Conservation (phyloP, 2,113 vertebrate genomes). For the Syngnathus scovelli region DNA sequence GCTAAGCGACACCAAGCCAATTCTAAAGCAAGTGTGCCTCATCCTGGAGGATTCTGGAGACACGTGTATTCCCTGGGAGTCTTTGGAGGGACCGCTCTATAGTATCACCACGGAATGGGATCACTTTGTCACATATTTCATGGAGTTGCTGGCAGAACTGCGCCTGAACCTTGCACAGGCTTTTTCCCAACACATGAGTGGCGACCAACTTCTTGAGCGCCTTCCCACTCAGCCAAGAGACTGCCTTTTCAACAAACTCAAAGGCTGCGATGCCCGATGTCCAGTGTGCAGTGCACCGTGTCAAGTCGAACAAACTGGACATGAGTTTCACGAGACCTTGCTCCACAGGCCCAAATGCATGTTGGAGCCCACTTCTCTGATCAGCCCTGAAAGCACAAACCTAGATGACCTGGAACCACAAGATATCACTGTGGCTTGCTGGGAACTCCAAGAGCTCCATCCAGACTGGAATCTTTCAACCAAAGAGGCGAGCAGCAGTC, state of each 20-base stretch:
- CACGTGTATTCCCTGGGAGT: constrained; percentile 32
- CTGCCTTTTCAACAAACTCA: constrained; percentile 49
- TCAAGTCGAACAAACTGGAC: constrained; percentile 44
- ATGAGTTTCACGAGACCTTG: constrained; percentile 52
- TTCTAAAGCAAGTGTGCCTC: constrained; percentile 54
- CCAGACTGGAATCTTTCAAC: constrained; percentile 55
- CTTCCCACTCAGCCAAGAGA: constrained; percentile 51
- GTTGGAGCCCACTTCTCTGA: constrained; percentile 25
- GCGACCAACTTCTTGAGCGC: constrained; percentile 32
- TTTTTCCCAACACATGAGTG: constrained; percentile 43
- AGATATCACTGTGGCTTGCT: constrained; percentile 16
- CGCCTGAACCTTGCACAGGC: constrained; percentile 41
- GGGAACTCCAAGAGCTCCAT: constrained; percentile 37
- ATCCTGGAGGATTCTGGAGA: constrained; percentile 44
- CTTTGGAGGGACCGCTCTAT: constrained; percentile 52
- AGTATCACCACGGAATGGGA: constrained; percentile 58
- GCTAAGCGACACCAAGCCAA: constrained; percentile 42
- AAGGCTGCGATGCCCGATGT: constrained; percentile 66
- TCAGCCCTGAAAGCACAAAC: constrained; percentile 23
- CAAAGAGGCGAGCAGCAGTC: constrained; percentile 27
- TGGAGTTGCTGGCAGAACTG: constrained; percentile 53
- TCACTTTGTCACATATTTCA: constrained; percentile 49
- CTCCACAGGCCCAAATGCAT: constrained; percentile 63
- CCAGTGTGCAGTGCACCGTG: constrained; percentile 69
- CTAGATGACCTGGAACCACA: constrained; percentile 27